Conservation (phyloP, 2,888 invertebrate species). For the Hydraecia micacea region DNA sequence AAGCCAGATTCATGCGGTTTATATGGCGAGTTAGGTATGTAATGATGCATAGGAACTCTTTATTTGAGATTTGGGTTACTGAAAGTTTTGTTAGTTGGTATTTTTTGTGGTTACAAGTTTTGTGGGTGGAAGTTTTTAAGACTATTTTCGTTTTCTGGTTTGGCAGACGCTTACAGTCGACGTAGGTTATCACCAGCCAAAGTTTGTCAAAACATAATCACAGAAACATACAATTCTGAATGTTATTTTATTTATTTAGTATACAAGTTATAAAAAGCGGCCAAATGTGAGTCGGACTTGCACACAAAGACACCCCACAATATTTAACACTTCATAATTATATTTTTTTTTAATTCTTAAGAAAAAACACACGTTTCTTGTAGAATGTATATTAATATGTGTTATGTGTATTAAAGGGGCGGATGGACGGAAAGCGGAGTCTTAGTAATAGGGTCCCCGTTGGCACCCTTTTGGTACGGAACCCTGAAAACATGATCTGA, state of each 20-base stretch:
- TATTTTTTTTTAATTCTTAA: too few relatives aligned
- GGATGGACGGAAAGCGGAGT: too few relatives aligned
- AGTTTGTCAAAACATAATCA: neutral
- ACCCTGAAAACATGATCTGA: neutral
- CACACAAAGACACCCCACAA: too few relatives aligned
- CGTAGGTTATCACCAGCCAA: neutral
- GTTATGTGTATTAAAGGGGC: too few relatives aligned
- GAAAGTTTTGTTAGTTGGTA: neutral
- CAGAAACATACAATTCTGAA: neutral
- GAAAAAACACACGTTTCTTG: too few relatives aligned
- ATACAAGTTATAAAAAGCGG: too few relatives aligned
- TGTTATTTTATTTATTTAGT: neutral
- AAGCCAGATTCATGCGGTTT: conserved; percentile 21
- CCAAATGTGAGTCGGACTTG: too few relatives aligned
- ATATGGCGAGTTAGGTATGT: conserved; percentile 19
- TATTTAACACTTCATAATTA: too few relatives aligned
- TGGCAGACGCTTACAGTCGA: too few relatives aligned
- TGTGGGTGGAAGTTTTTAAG: neutral
- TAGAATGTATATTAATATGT: too few relatives aligned
- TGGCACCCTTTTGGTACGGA: too few relatives aligned
- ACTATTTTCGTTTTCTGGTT: neutral
- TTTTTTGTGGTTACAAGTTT: neutral
- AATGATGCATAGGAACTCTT: conserved; percentile 26
- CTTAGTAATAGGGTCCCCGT: too few relatives aligned
- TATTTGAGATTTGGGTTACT: neutral